Percentiles rank a stretch among this genome's conserved stretches.
Evolutionary conservation across 2,113 vertebrate genomes (phyloP).

Genomic region (Pterophyllum scalare): DNA sequence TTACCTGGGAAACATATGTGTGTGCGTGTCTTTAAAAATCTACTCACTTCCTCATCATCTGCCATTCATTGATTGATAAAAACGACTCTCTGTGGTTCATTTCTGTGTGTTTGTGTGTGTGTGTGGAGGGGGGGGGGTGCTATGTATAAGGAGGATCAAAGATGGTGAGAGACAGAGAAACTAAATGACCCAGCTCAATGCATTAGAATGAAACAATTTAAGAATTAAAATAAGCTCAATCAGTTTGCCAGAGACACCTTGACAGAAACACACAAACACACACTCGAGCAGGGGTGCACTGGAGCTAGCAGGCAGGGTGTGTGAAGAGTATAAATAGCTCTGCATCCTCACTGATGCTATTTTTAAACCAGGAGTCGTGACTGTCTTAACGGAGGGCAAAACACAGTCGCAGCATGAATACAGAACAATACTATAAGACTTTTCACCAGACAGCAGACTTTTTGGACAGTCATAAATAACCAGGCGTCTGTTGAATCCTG

Average conservation of each 20-base stretch:
- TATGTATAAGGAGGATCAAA: constrained; percentile 31
- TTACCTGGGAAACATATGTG: constrained; percentile 29
- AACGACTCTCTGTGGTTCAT: not conserved
- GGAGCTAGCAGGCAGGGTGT: constrained; percentile 61
- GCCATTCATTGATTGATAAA: constrained; percentile 27
- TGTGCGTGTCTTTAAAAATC: constrained; percentile 17
- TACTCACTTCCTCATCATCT: not conserved
- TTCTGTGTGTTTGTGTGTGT: not conserved
- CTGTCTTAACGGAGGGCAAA: constrained; percentile 71
- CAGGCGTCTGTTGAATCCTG: constrained; percentile 19
- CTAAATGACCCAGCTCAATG: constrained; percentile 68
- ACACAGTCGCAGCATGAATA: constrained; percentile 19
- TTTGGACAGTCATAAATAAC: constrained; percentile 51
- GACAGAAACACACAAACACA: constrained; percentile 22
- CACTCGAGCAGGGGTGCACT: constrained; percentile 35
- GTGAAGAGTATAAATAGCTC: constrained; percentile 78
- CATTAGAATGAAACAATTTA: constrained; percentile 51
- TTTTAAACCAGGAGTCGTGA: constrained; percentile 72
- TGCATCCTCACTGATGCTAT: constrained; percentile 73
- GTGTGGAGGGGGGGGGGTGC: not conserved
- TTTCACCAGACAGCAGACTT: constrained; percentile 38
- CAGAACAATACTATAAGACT: constrained; percentile 16
- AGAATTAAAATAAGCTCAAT: constrained; percentile 65
- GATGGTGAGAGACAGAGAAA: constrained; percentile 12
- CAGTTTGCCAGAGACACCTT: not conserved